These are phyloP conservation scores for Acanthurus leucopareius DNA, from an alignment of 2,797 vertebrate species.

Conservation along the genomic window DNA sequence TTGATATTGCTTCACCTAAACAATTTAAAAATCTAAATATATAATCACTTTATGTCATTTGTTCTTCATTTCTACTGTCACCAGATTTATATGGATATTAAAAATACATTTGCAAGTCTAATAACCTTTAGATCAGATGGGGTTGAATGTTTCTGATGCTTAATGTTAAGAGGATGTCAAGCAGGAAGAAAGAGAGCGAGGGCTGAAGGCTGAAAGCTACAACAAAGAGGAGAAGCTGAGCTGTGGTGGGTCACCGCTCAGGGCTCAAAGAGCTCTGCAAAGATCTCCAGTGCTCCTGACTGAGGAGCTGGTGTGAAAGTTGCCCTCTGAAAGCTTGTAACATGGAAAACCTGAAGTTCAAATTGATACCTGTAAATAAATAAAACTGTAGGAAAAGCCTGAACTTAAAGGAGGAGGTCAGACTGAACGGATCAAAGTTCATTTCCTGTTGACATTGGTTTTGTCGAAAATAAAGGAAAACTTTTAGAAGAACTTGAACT, in stretches of 20 bases:
- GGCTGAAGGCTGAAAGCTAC: background rate
- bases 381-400: too few species aligned
- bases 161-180: background rate
- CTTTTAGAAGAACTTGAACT: too few species aligned
- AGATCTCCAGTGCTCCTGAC: background rate
- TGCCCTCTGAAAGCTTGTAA: background rate
- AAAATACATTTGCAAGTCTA: background rate
- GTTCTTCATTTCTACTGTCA: background rate
- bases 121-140: background rate
- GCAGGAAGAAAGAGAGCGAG: background rate
- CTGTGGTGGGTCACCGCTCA: slow-evolving; percentile 13
- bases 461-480: background rate
- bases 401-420: background rate
- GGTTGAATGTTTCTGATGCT: slow-evolving; percentile 6
- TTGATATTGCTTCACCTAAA: slow-evolving; percentile 4
- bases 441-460: background rate
- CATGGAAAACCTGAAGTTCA: background rate
- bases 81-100: background rate
- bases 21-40: background rate
- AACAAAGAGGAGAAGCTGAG: background rate
- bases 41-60: too few species aligned
- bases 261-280: slow-evolving; percentile 4
- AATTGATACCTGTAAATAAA: background rate
- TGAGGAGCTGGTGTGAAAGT: slow-evolving; percentile 2
- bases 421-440: background rate